Conservation (phyloP, 2,888 invertebrate genomes). For the Phoronis australis region DNA sequence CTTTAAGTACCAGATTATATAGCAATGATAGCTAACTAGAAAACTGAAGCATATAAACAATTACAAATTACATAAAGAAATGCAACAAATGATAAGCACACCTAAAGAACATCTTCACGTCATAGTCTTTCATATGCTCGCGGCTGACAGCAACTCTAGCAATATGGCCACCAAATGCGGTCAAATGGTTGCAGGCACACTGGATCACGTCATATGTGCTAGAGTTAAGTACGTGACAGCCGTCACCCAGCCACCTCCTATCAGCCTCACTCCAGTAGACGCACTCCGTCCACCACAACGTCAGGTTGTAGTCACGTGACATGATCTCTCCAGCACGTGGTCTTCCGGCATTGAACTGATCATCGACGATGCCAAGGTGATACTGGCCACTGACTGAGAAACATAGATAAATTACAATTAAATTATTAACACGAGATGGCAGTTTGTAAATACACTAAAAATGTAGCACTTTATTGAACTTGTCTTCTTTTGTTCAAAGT, state of each 20-base stretch:
- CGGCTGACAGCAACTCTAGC: no score
- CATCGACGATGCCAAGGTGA: slow-evolving; percentile 40
- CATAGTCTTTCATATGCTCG: no score
- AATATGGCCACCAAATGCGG: slow-evolving; percentile 41
- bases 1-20: no score
- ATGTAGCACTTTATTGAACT: no score
- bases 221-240: slow-evolving; percentile 28
- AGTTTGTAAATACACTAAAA: no score
- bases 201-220: slow-evolving; percentile 25
- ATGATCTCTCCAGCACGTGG: slow-evolving; percentile 31
- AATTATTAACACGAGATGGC: no score
- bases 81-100: no score
- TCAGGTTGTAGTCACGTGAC: slow-evolving; percentile 36
- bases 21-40: no score
- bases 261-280: slow-evolving; percentile 35
- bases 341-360: slow-evolving; percentile 36
- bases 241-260: slow-evolving; percentile 31
- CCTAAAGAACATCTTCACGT: no score
- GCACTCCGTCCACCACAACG: slow-evolving; percentile 43
- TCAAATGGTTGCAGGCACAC: slow-evolving; percentile 43
- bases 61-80: no score
- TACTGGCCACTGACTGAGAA: slow-evolving; percentile 30
- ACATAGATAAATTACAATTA: no score
- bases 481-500: background rate
- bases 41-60: no score